Conservation (phyloP, 64 coral and sea anemone species). For the Actinia tenebrosa region DNA sequence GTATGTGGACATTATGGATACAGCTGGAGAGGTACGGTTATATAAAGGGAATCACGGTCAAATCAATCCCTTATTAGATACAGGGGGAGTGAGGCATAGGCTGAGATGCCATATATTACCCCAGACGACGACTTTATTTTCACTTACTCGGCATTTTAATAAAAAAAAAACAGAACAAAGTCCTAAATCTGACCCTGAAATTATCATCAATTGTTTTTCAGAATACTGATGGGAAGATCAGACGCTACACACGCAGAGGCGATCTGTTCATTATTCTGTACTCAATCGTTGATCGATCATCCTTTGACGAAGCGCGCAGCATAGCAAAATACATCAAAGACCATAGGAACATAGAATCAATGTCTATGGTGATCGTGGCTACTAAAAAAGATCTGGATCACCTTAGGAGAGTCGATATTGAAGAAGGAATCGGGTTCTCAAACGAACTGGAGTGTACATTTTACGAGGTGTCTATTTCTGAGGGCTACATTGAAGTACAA, state of each 20-base stretch:
- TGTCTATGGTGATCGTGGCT: constrained; percentile 27
- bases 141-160: too few species aligned
- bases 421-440: constrained; percentile 26
- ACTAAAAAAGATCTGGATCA: constrained; percentile 30
- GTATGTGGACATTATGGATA: constrained; percentile 14
- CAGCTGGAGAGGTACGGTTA: constrained; percentile 14
- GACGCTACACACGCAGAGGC: constrained; percentile 13
- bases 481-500: constrained; percentile 20
- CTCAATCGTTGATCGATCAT: constrained; percentile 28
- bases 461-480: constrained; percentile 27
- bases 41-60: too few species aligned
- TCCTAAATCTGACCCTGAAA: neutral
- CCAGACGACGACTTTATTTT: too few species aligned
- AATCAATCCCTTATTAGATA: too few species aligned
- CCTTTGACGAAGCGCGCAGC: constrained; percentile 21
- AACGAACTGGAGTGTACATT: constrained; percentile 26
- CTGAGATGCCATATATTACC: too few species aligned
- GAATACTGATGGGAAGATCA: constrained; percentile 17
- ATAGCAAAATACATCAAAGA: constrained; percentile 25
- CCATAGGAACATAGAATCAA: constrained; percentile 16
- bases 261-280: constrained; percentile 13
- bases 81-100: too few species aligned
- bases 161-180: too few species aligned
- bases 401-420: constrained; percentile 11
- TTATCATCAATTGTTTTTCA: neutral